A percentile compares a stretch with the other conserved stretches of the same genome.
These are phyloP conservation scores for Gadus macrocephalus DNA, from an alignment of 2,113 vertebrate genomes.

Conservation along the genomic window DNA sequence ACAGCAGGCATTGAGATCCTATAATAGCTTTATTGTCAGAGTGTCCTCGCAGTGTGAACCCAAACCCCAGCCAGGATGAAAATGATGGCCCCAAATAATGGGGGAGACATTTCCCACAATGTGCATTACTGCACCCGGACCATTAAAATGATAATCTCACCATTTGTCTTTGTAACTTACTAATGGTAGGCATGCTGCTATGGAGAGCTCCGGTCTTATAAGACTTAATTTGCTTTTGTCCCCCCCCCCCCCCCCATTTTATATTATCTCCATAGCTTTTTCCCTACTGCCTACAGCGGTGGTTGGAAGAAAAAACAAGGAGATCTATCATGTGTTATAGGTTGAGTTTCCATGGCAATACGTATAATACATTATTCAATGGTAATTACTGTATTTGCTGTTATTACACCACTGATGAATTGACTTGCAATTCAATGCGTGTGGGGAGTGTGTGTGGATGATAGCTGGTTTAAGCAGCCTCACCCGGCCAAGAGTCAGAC, in stretches of 20 bases:
- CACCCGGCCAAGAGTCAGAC: too few relatives aligned
- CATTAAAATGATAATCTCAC: constrained; percentile 49
- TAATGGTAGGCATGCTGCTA: constrained; percentile 31
- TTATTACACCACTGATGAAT: not conserved
- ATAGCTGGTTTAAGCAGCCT: too few relatives aligned
- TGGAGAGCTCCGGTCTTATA: constrained; percentile 7
- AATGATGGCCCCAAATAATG: constrained; percentile 50
- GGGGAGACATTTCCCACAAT: constrained; percentile 40
- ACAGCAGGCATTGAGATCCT: constrained; percentile 33
- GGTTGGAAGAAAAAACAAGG: constrained; percentile 8
- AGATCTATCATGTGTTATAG: not conserved
- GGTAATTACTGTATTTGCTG: not conserved
- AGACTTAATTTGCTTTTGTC: constrained; percentile 14
- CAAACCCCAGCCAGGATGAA: constrained; percentile 32
- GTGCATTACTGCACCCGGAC: constrained; percentile 21
- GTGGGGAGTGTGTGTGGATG: too few relatives aligned
- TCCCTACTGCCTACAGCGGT: constrained; percentile 4
- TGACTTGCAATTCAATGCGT: too few relatives aligned
- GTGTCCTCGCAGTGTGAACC: constrained; percentile 30
- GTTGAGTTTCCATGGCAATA: constrained; percentile 5
- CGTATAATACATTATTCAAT: not conserved
- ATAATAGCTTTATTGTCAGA: constrained; percentile 59
- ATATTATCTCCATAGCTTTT: constrained; percentile 5
- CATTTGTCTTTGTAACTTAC: constrained; percentile 51
- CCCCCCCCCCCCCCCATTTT: not conserved